Base-by-base conservation (phyloP, 2,113 vertebrate species). In the Silurus meridionalis region DNA sequence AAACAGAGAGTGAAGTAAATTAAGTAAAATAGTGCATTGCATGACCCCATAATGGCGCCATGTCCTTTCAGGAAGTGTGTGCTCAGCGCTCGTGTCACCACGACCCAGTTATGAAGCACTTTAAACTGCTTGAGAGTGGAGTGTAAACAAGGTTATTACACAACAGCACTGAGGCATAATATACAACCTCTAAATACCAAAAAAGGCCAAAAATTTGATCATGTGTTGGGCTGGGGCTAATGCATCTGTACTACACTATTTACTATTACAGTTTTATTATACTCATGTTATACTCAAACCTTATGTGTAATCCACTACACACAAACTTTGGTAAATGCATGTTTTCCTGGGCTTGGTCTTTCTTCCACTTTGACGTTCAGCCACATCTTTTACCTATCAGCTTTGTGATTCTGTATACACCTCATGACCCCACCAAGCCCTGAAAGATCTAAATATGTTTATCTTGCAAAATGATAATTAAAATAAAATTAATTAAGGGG, bases 111-210 rank as follows among this genome's bases (percentile, higher is more conserved):
- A 93, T 82, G 83, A 89, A 92, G 91, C 93, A 94, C 92, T 94
- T 94, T 92, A 79, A 78, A 25, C 87, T 85, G 81, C 89, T 71
- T 80, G 80, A 85, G 85, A 78, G 87, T 86, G 66, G 66, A 55
- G 87, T 91, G 91, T 92, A 92, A 94, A 91, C 91, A 88, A 90
- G 37, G 72, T 91, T 88, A 93, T 93, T 92, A 93, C 91, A 91
- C 90, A 87, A 90, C 87, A 85, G 90, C 91, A 91, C 92, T 94
- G 91, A 93, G 89, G 88, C 85, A 84, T 91, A 89, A 94, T 94
- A 91, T 90, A 55, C 84, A 89, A 89, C 89, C 90, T 90, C 88
- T 0, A 37, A 9, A 55, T 14, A 82, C 6, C 46, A 50, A 67
- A 81, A 74, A 48, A 8, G 19, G 19, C 19, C 46, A 52, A 52